Evolutionary conservation across 2,888 invertebrate species (phyloP).

Genomic region (Halictus ligatus): DNA sequence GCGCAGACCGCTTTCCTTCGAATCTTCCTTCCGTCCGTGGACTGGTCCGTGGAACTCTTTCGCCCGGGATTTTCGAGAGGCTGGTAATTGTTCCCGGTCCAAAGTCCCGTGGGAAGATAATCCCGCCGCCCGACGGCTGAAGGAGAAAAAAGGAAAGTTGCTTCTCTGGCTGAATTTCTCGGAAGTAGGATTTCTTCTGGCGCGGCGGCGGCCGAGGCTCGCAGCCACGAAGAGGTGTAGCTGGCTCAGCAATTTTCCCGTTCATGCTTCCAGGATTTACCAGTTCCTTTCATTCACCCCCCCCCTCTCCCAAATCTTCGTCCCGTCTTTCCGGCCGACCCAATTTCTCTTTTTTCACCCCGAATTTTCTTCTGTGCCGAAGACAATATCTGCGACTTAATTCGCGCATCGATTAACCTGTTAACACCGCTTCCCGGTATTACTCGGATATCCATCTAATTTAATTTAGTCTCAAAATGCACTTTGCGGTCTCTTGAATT

Average conservation of each 20-base stretch:
- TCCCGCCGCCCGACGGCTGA: slow-evolving; percentile 44
- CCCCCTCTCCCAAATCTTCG: neutral
- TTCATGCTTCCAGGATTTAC: slow-evolving; percentile 53
- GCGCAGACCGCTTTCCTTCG: slow-evolving; percentile 16
- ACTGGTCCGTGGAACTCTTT: slow-evolving; percentile 43
- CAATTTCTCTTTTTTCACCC: slow-evolving; percentile 31
- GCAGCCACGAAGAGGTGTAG: slow-evolving; percentile 50
- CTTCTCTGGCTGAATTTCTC: slow-evolving; percentile 66
- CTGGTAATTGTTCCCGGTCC: slow-evolving; percentile 55
- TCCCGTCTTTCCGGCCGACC: slow-evolving; percentile 33
- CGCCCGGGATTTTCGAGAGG: slow-evolving; percentile 57
- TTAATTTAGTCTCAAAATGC: neutral
- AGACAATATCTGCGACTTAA: slow-evolving; percentile 13
- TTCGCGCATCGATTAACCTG: slow-evolving; percentile 3
- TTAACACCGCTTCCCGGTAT: neutral
- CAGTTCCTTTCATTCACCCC: slow-evolving; percentile 45
- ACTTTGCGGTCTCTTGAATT: neutral
- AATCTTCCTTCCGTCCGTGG: slow-evolving; percentile 15
- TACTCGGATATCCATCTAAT: neutral
- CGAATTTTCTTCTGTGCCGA: slow-evolving; percentile 12
- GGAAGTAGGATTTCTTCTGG: slow-evolving; percentile 70
- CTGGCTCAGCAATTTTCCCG: slow-evolving; percentile 56
- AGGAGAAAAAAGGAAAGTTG: slow-evolving; percentile 59
- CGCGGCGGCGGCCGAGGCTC: slow-evolving; percentile 34
- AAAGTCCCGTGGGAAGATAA: slow-evolving; percentile 65